Percentiles rank a stretch among this genome's conserved stretches.
phyloP scores from a whole-genome alignment of 37 sponge, comb jelly and placozoan species.

The Corticium candelabrum region DNA sequence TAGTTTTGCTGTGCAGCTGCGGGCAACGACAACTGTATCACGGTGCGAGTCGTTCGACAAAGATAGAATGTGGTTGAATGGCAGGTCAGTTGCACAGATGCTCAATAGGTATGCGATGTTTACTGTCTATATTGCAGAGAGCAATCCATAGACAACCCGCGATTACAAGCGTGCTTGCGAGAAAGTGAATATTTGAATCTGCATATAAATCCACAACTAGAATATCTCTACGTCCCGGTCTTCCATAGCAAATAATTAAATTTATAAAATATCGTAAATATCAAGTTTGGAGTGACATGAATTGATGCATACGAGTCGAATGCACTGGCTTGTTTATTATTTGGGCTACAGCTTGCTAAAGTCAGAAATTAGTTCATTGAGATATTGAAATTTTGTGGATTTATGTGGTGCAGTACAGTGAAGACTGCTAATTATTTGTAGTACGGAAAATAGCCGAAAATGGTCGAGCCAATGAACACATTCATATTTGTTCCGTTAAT shows the following conservation, averaged over 20 bases:
- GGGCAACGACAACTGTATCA: constrained; percentile 46
- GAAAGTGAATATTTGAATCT: constrained; percentile 62
- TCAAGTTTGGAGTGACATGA: too few species aligned
- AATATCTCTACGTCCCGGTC: too few species aligned
- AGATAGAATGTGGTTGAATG: constrained; percentile 79
- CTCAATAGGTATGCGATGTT: too few species aligned
- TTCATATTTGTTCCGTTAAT: constrained; percentile 80
- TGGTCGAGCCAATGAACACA: not conserved
- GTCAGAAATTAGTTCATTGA: too few species aligned
- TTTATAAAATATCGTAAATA: too few species aligned
- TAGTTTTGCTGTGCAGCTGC: constrained; percentile 29
- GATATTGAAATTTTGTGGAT: too few species aligned
- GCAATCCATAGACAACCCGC: constrained; percentile 33
- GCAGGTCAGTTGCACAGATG: constrained; percentile 24
- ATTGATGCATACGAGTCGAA: too few species aligned
- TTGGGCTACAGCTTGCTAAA: too few species aligned
- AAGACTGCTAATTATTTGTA: not conserved
- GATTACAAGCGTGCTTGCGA: constrained; percentile 35
- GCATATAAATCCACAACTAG: too few species aligned
- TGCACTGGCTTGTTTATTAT: too few species aligned
- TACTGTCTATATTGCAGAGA: too few species aligned
- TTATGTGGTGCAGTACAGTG: not conserved
- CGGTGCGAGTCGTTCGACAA: constrained; percentile 23
- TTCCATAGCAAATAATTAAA: too few species aligned
- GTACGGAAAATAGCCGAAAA: not conserved